Percentiles rank a stretch among this genome's conserved stretches.
phyloP scores from a whole-genome alignment of 2,797 vertebrate species.

The Molossus molossus region DNA sequence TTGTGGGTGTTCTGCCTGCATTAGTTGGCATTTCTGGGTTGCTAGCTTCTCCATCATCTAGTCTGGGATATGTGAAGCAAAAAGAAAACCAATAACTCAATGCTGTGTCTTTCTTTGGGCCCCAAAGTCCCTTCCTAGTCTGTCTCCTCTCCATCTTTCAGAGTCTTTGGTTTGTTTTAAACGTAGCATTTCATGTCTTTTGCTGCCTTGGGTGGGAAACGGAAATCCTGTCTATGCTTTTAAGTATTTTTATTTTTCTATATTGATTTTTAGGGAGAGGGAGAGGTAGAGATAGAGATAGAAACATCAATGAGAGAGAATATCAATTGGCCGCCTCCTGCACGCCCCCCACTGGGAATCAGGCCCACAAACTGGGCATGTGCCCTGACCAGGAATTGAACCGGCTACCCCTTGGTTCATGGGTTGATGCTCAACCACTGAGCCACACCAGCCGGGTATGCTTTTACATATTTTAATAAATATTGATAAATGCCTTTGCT shows the following conservation, averaged over 20 bases:
- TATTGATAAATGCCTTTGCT: background rate
- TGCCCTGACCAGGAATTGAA: too few relatives aligned
- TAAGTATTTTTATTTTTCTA: background rate
- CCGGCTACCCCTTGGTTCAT: too few relatives aligned
- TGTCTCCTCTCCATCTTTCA: background rate
- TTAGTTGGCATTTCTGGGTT: background rate
- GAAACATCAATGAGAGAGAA: too few relatives aligned
- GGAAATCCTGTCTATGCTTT: slow-evolving; percentile 7
- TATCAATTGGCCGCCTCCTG: too few relatives aligned
- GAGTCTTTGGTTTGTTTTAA: background rate
- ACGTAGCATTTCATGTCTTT: background rate
- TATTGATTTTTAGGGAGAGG: too few relatives aligned
- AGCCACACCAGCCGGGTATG: background rate
- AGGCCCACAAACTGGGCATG: too few relatives aligned
- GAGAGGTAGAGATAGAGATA: too few relatives aligned
- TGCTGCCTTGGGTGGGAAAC: background rate
- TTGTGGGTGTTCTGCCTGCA: background rate
- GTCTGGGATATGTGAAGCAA: background rate
- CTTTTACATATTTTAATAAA: slow-evolving; percentile 29
- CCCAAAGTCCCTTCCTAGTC: background rate
- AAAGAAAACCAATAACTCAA: background rate
- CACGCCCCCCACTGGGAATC: too few relatives aligned
- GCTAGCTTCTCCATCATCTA: background rate
- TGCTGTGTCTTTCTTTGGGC: background rate
- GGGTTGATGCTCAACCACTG: too few relatives aligned